Percentiles rank a stretch among this genome's conserved stretches.
These are phyloP conservation scores for Apodemus agrarius DNA, from an alignment of 2,797 vertebrate genomes.

Conservation along the genomic window DNA sequence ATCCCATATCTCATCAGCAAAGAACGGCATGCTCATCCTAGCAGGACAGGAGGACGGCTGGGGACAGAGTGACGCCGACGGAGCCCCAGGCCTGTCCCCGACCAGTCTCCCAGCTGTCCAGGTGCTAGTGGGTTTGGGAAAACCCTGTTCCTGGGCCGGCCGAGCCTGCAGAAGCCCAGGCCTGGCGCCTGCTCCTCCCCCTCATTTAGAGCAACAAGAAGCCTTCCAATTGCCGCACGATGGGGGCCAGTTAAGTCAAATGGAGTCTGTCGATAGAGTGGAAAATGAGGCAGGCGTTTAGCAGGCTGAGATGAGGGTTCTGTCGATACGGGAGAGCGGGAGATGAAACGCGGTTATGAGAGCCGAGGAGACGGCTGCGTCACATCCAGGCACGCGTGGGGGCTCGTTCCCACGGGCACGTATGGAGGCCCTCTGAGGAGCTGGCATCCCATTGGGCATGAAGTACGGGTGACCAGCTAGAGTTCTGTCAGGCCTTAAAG, in stretches of 20 bases:
- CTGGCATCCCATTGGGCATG: no score
- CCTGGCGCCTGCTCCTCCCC: not conserved
- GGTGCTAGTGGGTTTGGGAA: not conserved
- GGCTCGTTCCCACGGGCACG: not conserved
- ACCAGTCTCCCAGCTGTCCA: not conserved
- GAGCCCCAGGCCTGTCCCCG: not conserved
- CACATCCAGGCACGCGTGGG: not conserved
- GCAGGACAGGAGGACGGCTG: not conserved
- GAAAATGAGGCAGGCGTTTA: conserved; percentile 77
- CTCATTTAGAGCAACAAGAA: conserved; percentile 61
- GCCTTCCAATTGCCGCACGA: conserved; percentile 61
- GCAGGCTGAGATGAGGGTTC: conserved; percentile 66
- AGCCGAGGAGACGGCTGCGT: fast-evolving
- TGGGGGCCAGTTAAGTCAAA: conserved; percentile 75
- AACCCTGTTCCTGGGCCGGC: not conserved
- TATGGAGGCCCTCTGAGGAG: not conserved
- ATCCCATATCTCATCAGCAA: not conserved
- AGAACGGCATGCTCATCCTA: not conserved
- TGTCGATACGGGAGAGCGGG: conserved; percentile 45
- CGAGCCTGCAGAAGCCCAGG: not conserved
- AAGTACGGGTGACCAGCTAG: not conserved
- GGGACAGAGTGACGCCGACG: fast-evolving
- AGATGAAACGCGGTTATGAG: conserved; percentile 44
- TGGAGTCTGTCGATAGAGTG: conserved; percentile 76
- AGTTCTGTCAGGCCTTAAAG: no score